These are phyloP conservation scores for Anthopleura sola DNA, from an alignment of 64 coral and sea anemone genomes.

Conservation along the genomic window DNA sequence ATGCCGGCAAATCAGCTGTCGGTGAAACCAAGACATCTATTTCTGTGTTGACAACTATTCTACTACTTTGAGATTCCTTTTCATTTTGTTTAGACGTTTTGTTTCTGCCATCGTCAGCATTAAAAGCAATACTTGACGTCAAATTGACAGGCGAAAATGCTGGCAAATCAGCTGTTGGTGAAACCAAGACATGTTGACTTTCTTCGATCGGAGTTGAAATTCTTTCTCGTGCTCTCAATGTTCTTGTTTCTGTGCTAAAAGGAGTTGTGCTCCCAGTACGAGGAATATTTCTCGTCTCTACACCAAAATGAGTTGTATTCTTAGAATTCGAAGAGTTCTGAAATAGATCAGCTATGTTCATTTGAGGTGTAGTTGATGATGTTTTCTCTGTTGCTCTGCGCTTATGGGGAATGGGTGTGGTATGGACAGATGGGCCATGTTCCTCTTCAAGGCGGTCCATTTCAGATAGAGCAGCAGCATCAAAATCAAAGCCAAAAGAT, in stretches of 20 bases:
- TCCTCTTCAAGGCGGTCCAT: constrained; percentile 80
- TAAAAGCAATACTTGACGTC: neutral
- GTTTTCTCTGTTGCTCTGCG: constrained; percentile 7
- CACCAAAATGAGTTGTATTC: neutral
- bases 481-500: constrained; percentile 95
- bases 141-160: constrained; percentile 70
- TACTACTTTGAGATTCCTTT: neutral
- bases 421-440: constrained; percentile 13
- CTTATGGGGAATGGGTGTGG: constrained; percentile 19
- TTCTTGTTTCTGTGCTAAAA: neutral
- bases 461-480: constrained; percentile 72
- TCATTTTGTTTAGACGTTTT: neutral
- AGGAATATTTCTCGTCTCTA: neutral
- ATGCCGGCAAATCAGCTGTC: constrained; percentile 49
- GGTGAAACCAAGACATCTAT: constrained; percentile 33
- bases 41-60: neutral
- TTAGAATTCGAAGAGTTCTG: neutral
- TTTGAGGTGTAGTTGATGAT: neutral
- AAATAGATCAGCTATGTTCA: neutral
- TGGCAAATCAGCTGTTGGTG: constrained; percentile 52
- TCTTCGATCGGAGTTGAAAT: constrained; percentile 94
- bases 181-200: constrained; percentile 28
- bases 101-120: neutral
- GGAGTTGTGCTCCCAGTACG: neutral
- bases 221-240: constrained; percentile 48